phyloP scores from a whole-genome alignment of 2,888 invertebrate species.

The Pristionchus japonicus region DNA sequence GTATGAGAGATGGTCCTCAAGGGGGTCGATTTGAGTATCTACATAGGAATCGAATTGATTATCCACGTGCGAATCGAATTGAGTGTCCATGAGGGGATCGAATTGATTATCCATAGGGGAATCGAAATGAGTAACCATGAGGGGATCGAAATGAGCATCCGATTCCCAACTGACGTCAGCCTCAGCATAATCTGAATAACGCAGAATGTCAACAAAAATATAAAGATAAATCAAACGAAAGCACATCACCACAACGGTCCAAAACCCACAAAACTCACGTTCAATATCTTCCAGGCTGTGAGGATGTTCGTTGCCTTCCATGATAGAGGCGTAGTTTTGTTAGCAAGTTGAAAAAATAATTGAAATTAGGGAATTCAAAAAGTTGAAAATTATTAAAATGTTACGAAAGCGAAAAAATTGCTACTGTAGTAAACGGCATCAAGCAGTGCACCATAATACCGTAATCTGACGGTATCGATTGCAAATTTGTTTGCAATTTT shows the following conservation, averaged over 20 bases:
- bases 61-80: no score
- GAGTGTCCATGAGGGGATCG: no score
- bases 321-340: neutral
- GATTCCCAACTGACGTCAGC: neutral
- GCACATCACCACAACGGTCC: neutral
- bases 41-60: no score
- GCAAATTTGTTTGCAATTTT: neutral
- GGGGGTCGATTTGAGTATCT: no score
- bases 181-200: neutral
- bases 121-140: no score
- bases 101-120: no score
- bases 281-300: neutral
- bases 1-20: neutral
- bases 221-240: neutral
- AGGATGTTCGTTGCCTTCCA: neutral
- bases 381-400: neutral
- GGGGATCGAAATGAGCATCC: neutral
- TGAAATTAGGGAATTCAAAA: neutral
- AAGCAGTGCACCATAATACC: neutral
- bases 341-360: neutral
- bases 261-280: neutral
- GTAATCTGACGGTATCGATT: neutral
- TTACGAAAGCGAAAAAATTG: neutral
- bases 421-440: no score
- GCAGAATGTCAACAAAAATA: neutral